phyloP scores from a whole-genome alignment of 1,140 invertebrate genomes.

The Mycetomoellerius zeteki region DNA sequence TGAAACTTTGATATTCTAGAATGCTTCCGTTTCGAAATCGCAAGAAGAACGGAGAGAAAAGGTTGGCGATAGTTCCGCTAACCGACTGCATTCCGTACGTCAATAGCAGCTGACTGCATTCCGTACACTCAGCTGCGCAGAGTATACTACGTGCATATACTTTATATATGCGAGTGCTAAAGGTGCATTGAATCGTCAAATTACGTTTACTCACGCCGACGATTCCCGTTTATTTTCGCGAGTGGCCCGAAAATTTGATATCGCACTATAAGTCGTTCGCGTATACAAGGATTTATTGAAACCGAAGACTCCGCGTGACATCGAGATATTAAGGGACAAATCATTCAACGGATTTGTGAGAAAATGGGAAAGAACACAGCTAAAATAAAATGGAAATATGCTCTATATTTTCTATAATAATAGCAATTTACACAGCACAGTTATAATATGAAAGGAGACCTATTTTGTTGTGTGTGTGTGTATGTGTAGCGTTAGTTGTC shows the following conservation, averaged over 20 bases:
- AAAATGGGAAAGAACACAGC: not conserved
- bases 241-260: conserved; percentile 54
- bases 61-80: conserved; percentile 61
- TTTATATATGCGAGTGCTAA: conserved; percentile 52
- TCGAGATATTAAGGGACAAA: conserved; percentile 50
- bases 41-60: conserved; percentile 38
- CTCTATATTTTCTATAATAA: conserved; percentile 1
- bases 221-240: conserved; percentile 35
- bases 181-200: conserved; percentile 67
- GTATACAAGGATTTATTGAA: conserved; percentile 37
- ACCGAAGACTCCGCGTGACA: conserved; percentile 25
- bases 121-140: conserved; percentile 45
- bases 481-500: conserved; percentile 1
- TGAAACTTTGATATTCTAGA: conserved; percentile 55
- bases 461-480: not conserved
- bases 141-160: conserved; percentile 55
- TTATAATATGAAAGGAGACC: not conserved
- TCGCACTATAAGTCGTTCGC: conserved; percentile 7
- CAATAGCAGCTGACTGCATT: conserved; percentile 63
- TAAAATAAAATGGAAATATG: not conserved
- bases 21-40: conserved; percentile 37
- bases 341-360: not conserved
- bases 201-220: conserved; percentile 64
- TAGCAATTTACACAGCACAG: not conserved
- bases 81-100: conserved; percentile 54